Evolutionary conservation across 2,797 vertebrate genomes (phyloP).

Genomic region (Gymnothorax javanicus): DNA sequence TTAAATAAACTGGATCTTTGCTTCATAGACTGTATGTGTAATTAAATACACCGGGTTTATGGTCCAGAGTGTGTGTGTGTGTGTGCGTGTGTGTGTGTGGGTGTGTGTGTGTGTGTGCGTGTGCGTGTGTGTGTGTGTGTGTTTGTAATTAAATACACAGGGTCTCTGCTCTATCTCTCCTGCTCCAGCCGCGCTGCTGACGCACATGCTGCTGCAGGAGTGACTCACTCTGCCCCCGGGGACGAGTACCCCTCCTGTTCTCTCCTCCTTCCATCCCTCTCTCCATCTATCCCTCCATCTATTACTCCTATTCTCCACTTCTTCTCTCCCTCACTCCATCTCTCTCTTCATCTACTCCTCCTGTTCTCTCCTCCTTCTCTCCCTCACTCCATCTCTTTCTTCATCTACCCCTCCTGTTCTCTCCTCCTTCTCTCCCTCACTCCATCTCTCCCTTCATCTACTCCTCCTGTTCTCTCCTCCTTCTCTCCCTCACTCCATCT

Average conservation of each 20-base stretch:
- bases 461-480: conserved; percentile 54
- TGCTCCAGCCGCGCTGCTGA: conserved; percentile 82
- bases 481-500: conserved; percentile 60
- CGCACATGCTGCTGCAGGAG: conserved; percentile 81
- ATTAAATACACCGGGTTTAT: too few relatives aligned
- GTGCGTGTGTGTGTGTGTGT: conserved; percentile 31
- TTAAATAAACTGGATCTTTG: too few relatives aligned
- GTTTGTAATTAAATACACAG: conserved; percentile 85
- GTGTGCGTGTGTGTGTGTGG: too few relatives aligned
- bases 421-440: not conserved
- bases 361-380: conserved; percentile 35
- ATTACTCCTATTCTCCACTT: conserved; percentile 54
- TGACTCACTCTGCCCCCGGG: conserved; percentile 83
- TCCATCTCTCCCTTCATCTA: conserved; percentile 44
- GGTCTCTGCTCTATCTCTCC: conserved; percentile 79
- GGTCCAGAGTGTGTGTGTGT: too few relatives aligned
- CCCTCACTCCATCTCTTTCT: conserved; percentile 32
- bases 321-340: conserved; percentile 26
- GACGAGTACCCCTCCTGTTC: conserved; percentile 81
- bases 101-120: too few relatives aligned
- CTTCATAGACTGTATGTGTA: too few relatives aligned
- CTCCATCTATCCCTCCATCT: conserved; percentile 42
- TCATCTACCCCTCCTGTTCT: conserved; percentile 25
- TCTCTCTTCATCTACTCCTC: not conserved
- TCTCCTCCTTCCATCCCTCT: conserved; percentile 60